Evolutionary conservation across 2,797 vertebrate species (phyloP).

Genomic region (Lacerta viridis): DNA sequence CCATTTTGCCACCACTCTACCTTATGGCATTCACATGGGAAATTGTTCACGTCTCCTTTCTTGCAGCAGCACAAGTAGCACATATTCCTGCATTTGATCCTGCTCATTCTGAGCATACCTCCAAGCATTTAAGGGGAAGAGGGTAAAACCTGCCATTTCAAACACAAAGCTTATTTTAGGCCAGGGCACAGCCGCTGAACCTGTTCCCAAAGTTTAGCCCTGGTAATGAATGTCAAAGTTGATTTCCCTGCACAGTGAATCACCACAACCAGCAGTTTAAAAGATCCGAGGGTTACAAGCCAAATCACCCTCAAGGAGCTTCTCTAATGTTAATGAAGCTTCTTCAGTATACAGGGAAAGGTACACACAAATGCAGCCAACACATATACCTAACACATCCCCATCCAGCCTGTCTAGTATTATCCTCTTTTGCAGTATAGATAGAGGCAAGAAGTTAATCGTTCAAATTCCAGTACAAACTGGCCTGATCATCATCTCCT

Average conservation of each 20-base stretch:
- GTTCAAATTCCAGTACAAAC: not conserved
- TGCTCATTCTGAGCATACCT: not conserved
- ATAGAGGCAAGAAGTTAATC: not conserved
- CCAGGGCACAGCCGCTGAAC: not conserved
- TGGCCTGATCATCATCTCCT: not conserved
- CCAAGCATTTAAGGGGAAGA: not conserved
- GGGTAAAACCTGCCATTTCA: not conserved
- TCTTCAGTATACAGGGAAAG: not conserved
- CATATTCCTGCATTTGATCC: not conserved
- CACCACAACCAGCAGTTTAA: not conserved
- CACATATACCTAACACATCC: not conserved
- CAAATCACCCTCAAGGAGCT: not conserved
- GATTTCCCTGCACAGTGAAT: not conserved
- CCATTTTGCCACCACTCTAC: not conserved
- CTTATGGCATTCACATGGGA: conserved; percentile 3
- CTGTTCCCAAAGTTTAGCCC: not conserved
- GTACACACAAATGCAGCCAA: not conserved
- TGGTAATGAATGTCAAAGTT: not conserved
- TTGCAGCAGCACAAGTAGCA: not conserved
- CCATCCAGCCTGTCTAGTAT: not conserved
- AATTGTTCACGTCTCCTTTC: not conserved
- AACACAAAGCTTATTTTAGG: not conserved
- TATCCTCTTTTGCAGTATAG: not conserved
- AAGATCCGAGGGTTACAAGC: not conserved
- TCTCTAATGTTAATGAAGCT: not conserved